Conservation (phyloP, 1,140 invertebrate genomes). For the Temnothorax nylanderi region DNA sequence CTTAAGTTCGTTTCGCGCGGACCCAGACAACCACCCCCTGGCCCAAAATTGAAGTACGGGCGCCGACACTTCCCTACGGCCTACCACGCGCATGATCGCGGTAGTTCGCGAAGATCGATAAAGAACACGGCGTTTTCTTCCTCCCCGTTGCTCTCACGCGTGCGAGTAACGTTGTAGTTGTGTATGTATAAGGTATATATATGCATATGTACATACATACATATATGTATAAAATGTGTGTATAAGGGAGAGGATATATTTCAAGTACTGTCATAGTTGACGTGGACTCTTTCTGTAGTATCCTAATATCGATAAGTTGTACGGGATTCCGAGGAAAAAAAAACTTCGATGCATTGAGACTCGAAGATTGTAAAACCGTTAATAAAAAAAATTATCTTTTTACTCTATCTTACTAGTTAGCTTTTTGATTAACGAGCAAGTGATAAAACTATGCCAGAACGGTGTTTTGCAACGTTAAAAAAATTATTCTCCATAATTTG, state of each 20-base stretch:
- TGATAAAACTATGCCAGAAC: neutral
- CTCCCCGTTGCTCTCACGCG: neutral
- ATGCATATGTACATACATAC: neutral
- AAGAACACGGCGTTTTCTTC: constrained; percentile 62
- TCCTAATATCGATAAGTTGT: constrained; percentile 23
- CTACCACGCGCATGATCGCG: constrained; percentile 66
- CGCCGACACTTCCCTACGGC: constrained; percentile 49
- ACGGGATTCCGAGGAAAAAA: too few relatives aligned
- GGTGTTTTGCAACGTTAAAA: neutral
- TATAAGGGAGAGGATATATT: neutral
- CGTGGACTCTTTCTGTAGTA: neutral
- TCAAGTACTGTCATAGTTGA: neutral
- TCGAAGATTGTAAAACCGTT: neutral
- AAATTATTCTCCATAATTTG: neutral
- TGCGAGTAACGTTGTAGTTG: neutral
- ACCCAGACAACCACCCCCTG: constrained; percentile 39
- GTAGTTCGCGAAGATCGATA: constrained; percentile 67
- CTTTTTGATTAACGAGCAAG: neutral
- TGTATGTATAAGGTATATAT: neutral
- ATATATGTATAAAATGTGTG: neutral
- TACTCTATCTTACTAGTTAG: neutral
- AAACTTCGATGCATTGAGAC: neutral
- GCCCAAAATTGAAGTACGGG: constrained; percentile 65
- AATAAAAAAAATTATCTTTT: neutral
- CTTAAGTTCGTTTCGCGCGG: constrained; percentile 8